Evolutionary conservation across 2,888 invertebrate genomes (phyloP), one percentile per base, ranked within the genome.

Genomic region (Latrodectus elegans): DNA sequence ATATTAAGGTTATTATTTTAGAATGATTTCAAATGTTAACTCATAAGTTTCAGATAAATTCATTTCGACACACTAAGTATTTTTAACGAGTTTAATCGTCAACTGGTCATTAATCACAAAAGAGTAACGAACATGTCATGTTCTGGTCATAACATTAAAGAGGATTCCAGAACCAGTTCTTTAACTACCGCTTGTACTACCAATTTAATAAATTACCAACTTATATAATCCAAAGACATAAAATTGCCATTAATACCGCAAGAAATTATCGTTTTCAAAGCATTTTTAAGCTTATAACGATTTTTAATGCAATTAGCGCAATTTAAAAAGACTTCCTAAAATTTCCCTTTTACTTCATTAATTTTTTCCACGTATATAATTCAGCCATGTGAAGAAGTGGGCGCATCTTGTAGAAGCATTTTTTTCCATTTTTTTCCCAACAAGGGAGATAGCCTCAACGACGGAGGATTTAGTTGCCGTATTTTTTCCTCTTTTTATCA

Each of bases 221-320:
- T 12, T 11, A 60, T 60, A 60, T 60, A 60, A 60, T 60, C 60
- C 60, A 60, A 60, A 60, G 60, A 60, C 60, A 60, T 60, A 60
- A 60, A 60, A 60, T 60, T n/a, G 60, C 60, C 60, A 60, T 60
- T 60, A 60, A 60, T 60, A 60, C 60, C n/a, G 6, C 12, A n/a
- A 60, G 60, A n/a, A 60, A 60, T 60, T 15, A 60, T 60, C 60
- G 60, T 60, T 60, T 60, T 60, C 11, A 60, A 60, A n/a, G n/a
- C 60, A 60, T 60, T 60, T 60, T 60, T 60, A 60, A 60, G n/a
- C 60, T 60, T 60, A 60, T 60, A 15, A 60, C n/a, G 60, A 15
- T 60, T 60, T 60, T 60, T 60, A 60, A 60, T 60, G 60, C 60
- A 60, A 60, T 60, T 60, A 60, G 60, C 2, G 60, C 4, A n/a